Evolutionary conservation across 2,888 invertebrate species (phyloP).

Genomic region (Nymphalis urticae): DNA sequence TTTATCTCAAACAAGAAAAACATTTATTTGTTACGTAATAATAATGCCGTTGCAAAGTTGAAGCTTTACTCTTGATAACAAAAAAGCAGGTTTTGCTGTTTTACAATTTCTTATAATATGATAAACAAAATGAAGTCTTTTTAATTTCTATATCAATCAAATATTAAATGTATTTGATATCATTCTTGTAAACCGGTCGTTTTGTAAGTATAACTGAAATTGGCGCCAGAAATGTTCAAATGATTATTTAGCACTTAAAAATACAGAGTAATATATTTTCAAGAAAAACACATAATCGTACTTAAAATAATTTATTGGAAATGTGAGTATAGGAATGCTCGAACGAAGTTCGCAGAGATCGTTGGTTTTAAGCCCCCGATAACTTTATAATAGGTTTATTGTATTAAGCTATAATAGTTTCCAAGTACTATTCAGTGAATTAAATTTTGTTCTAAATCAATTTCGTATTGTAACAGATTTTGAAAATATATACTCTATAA

Average conservation of each 20-base stretch:
- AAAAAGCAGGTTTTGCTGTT: too few species aligned
- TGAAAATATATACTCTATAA: too few species aligned
- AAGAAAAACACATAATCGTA: conserved; percentile 4
- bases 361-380: conserved; percentile 8
- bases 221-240: conserved; percentile 18
- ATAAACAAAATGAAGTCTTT: not conserved
- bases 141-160: not conserved
- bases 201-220: not conserved
- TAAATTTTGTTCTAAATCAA: too few species aligned
- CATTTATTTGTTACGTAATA: too few species aligned
- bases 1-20: too few species aligned
- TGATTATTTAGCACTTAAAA: conserved; percentile 28
- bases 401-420: conserved; percentile 14
- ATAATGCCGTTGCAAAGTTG: too few species aligned
- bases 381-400: conserved; percentile 23
- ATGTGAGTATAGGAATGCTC: not conserved
- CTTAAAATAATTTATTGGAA: conserved; percentile 6
- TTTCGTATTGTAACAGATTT: too few species aligned
- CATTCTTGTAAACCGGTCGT: conserved; percentile 16
- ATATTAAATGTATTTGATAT: not conserved
- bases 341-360: not conserved
- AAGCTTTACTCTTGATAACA: too few species aligned
- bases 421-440: conserved; percentile 4
- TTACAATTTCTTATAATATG: too few species aligned
- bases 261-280: conserved; percentile 10